These are phyloP conservation scores for Sebastes steindachneri DNA, from an alignment of 2,797 vertebrate genomes.

Conservation along the genomic window DNA sequence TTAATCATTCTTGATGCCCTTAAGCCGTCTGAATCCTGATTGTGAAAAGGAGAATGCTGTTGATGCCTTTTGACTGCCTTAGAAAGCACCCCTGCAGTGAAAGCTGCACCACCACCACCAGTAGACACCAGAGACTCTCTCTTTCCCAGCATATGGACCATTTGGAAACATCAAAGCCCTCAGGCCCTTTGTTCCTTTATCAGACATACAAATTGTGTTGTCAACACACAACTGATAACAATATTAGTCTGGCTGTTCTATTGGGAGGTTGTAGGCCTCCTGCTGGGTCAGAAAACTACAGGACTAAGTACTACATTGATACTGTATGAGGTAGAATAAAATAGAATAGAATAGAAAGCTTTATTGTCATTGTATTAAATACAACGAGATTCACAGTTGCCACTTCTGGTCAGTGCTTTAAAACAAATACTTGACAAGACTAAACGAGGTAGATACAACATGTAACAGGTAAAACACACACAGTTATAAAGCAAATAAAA, in stretches of 20 bases:
- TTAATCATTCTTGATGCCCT: not conserved
- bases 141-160: slow-evolving; percentile 56
- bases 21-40: slow-evolving; percentile 9
- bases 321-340: not conserved
- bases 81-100: slow-evolving; percentile 52
- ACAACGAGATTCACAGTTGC: too few species aligned
- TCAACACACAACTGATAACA: slow-evolving; percentile 72
- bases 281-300: slow-evolving; percentile 3
- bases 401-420: too few species aligned
- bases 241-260: slow-evolving; percentile 47
- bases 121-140: slow-evolving; percentile 29
- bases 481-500: too few species aligned
- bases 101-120: slow-evolving; percentile 30
- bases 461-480: too few species aligned
- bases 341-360: too few species aligned
- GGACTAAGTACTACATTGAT: not conserved
- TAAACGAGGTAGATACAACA: too few species aligned
- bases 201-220: slow-evolving; percentile 71
- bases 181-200: slow-evolving; percentile 75
- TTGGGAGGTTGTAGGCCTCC: slow-evolving; percentile 1
- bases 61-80: slow-evolving; percentile 56
- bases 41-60: slow-evolving; percentile 8
- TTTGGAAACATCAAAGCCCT: slow-evolving; percentile 77
- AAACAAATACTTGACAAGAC: too few species aligned
- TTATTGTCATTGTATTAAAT: too few species aligned